Conservation (phyloP, 1,140 invertebrate species). For the Aphelinus atriplicis region DNA sequence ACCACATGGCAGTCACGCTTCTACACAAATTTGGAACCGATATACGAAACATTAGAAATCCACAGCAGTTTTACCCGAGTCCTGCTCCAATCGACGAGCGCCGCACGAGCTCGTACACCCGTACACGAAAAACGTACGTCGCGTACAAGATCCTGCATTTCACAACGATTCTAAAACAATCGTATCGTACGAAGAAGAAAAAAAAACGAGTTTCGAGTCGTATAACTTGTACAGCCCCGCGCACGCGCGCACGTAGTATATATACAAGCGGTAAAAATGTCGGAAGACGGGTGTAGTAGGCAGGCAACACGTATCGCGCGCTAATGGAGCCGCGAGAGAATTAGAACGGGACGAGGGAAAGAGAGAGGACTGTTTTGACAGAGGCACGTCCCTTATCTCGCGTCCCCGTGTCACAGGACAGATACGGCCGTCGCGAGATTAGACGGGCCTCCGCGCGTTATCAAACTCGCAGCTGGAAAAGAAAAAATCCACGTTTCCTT, state of each 20-base stretch:
- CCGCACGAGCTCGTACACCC: too few species aligned
- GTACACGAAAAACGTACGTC: too few species aligned
- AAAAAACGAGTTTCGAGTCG: background rate
- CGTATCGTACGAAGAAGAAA: background rate
- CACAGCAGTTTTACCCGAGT: too few species aligned
- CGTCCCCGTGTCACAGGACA: background rate
- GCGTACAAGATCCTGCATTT: background rate
- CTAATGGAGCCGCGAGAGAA: background rate
- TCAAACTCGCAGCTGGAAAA: too few species aligned
- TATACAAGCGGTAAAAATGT: background rate
- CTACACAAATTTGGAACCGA: too few species aligned
- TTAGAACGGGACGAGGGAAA: background rate
- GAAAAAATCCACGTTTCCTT: too few species aligned
- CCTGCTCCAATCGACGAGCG: too few species aligned
- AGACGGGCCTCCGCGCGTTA: too few species aligned
- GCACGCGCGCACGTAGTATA: too few species aligned
- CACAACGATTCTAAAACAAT: background rate
- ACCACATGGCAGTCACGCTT: too few species aligned
- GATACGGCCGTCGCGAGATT: too few species aligned
- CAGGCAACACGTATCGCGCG: background rate
- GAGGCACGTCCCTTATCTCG: conserved; percentile 8
- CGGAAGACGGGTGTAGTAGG: background rate
- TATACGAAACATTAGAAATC: too few species aligned
- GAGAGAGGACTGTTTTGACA: conserved; percentile 7
- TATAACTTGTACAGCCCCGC: background rate